These are phyloP conservation scores for Epirrhoe alternata DNA, from an alignment of 2,888 invertebrate species.

Conservation along the genomic window DNA sequence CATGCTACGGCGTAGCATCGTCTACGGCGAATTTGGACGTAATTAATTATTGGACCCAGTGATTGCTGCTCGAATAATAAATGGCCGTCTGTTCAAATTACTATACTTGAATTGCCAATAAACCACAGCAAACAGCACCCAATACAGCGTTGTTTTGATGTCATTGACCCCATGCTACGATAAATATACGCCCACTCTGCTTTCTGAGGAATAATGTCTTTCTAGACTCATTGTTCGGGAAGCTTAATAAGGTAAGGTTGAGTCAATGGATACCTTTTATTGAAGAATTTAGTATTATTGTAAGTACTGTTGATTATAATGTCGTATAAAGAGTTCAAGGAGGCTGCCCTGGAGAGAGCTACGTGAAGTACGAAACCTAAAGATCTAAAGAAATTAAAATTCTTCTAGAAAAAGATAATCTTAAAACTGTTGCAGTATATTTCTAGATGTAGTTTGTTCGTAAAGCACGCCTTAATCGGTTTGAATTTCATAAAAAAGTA, in stretches of 20 bases:
- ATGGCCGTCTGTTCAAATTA: not conserved
- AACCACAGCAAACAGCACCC: constrained; percentile 5
- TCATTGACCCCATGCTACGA: constrained; percentile 7
- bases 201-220: constrained; percentile 15
- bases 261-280: not conserved
- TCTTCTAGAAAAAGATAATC: too few relatives aligned
- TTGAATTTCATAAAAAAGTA: not conserved
- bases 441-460: too few relatives aligned
- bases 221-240: constrained; percentile 6
- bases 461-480: not conserved
- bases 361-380: too few relatives aligned
- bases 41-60: not conserved
- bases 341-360: too few relatives aligned
- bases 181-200: constrained; percentile 19
- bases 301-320: too few relatives aligned
- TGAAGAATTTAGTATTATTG: not conserved
- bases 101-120: constrained; percentile 1
- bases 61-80: not conserved
- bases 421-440: too few relatives aligned
- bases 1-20: constrained; percentile 13
- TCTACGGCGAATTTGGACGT: not conserved
- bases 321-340: too few relatives aligned
- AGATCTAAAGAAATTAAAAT: too few relatives aligned
- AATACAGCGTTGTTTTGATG: constrained; percentile 5
- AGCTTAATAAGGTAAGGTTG: constrained; percentile 14